These are phyloP conservation scores for Chironomus striatipennis DNA, from an alignment of 1,140 invertebrate species.

Conservation along the genomic window DNA sequence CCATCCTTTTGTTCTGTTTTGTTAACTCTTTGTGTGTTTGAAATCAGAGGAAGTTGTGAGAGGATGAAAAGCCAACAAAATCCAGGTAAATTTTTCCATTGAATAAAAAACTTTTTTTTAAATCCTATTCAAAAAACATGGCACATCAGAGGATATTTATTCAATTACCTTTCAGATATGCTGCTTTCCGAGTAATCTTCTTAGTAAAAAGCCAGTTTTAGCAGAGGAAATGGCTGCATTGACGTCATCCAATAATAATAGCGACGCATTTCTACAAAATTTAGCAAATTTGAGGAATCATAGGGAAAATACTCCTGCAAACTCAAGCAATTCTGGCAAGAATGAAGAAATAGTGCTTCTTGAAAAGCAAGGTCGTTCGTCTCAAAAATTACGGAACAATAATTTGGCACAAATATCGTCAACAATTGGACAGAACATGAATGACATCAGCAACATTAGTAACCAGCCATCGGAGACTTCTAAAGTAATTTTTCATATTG, in stretches of 20 bases:
- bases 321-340: constrained; percentile 20
- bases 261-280: constrained; percentile 26
- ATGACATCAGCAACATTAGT: constrained; percentile 27
- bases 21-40: too few species aligned
- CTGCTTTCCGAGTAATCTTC: constrained; percentile 26
- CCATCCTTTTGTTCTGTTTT: too few species aligned
- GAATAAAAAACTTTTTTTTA: too few species aligned
- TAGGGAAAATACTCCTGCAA: constrained; percentile 22
- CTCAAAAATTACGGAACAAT: constrained; percentile 26
- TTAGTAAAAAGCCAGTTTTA: constrained; percentile 25
- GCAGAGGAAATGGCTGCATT: constrained; percentile 26
- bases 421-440: constrained; percentile 27
- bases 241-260: constrained; percentile 26
- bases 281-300: constrained; percentile 25
- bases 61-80: too few species aligned
- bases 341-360: constrained; percentile 26
- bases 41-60: too few species aligned
- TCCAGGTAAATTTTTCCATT: too few species aligned
- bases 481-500: neutral
- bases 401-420: constrained; percentile 26
- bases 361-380: constrained; percentile 26
- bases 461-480: neutral
- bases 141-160: too few species aligned
- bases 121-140: too few species aligned
- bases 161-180: constrained; percentile 24